Conservation (phyloP, 2,888 invertebrate genomes). For the Dasypolia templi region DNA sequence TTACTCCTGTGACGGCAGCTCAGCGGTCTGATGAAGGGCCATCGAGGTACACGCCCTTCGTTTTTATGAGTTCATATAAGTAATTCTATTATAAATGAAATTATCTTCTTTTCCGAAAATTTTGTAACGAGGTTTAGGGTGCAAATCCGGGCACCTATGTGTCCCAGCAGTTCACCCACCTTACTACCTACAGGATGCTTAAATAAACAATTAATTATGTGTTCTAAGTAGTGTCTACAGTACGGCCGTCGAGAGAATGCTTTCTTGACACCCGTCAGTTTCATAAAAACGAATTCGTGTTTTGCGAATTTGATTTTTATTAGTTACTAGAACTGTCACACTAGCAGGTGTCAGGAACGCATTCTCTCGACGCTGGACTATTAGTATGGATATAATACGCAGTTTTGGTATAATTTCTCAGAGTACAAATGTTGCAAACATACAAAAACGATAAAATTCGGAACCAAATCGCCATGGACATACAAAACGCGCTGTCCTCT, state of each 20-base stretch:
- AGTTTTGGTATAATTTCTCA: slow-evolving; percentile 59
- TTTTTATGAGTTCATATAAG: not conserved
- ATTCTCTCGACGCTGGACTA: too few species aligned
- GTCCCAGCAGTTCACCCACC: not conserved
- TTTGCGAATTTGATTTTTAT: too few species aligned
- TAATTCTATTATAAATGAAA: not conserved
- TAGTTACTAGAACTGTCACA: too few species aligned
- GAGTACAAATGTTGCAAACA: slow-evolving; percentile 81
- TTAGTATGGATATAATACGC: not conserved
- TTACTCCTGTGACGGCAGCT: slow-evolving; percentile 71
- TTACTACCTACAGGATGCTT: slow-evolving; percentile 1
- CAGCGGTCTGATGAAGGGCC: slow-evolving; percentile 69
- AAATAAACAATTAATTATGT: not conserved
- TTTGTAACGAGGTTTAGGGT: not conserved
- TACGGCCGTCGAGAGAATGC: too few species aligned
- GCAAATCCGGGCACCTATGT: not conserved
- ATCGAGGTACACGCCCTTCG: slow-evolving; percentile 74
- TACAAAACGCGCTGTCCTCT: slow-evolving; percentile 82
- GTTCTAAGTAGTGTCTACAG: not conserved
- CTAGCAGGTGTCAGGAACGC: too few species aligned
- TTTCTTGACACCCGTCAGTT: too few species aligned
- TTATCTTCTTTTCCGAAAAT: not conserved
- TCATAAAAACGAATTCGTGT: too few species aligned
- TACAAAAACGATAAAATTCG: slow-evolving; percentile 80
- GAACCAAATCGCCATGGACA: slow-evolving; percentile 82